Percentiles rank a stretch among this genome's conserved stretches.
These are phyloP conservation scores for Conchocele bisecta DNA, from an alignment of 2,888 invertebrate genomes.

Conservation along the genomic window DNA sequence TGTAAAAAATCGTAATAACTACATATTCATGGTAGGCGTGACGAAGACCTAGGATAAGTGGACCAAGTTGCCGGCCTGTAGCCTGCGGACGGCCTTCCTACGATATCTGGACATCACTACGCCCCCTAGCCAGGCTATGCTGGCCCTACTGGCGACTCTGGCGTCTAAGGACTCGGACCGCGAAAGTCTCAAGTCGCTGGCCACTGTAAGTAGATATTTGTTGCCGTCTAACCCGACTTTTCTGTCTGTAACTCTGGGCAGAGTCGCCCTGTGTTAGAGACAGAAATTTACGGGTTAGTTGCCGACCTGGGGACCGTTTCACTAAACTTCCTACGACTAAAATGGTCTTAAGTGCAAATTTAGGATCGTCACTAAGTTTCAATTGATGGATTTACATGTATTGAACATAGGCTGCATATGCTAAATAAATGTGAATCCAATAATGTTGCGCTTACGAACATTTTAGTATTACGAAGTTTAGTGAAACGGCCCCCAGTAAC, in stretches of 20 bases:
- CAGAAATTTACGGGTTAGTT: background rate
- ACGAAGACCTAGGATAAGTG: slow-evolving; percentile 93
- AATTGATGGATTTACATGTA: too few species aligned
- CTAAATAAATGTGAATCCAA: too few species aligned
- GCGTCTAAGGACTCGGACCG: slow-evolving; percentile 91
- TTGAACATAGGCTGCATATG: too few species aligned
- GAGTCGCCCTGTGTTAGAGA: background rate
- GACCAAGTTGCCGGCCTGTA: slow-evolving; percentile 87
- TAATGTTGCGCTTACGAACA: too few species aligned
- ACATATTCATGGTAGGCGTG: too few species aligned
- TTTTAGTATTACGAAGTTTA: too few species aligned
- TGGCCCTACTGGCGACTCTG: slow-evolving; percentile 91
- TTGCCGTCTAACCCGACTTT: background rate
- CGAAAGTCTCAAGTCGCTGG: slow-evolving; percentile 88
- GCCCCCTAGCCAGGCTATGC: slow-evolving; percentile 92
- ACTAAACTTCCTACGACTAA: too few species aligned
- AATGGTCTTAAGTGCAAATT: too few species aligned
- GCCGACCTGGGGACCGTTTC: too few species aligned
- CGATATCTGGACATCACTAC: slow-evolving; percentile 95
- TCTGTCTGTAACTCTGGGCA: background rate
- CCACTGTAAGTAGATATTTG: slow-evolving; percentile 85
- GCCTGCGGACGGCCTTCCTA: slow-evolving; percentile 89
- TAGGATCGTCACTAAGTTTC: too few species aligned
- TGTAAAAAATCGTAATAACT: too few species aligned
- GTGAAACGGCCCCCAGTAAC: too few species aligned